Evolutionary conservation across 1,140 invertebrate species (phyloP).

Genomic region (Dendrolimus punctatus): DNA sequence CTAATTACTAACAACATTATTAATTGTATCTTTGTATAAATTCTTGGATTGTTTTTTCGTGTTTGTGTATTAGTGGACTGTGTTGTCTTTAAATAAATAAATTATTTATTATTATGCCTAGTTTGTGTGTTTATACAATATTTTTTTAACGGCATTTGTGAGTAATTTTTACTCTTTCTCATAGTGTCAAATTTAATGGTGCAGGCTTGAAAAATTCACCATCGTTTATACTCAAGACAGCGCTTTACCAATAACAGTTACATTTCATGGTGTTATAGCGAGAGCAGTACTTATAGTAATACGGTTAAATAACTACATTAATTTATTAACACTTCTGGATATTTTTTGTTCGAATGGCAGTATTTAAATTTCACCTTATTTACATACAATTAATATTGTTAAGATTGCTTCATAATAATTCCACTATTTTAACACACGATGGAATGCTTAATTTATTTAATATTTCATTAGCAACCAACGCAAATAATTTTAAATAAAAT

Average conservation of each 20-base stretch:
- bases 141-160: no score
- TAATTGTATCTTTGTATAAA: no score
- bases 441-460: constrained; percentile 47
- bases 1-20: no score
- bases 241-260: constrained; percentile 22
- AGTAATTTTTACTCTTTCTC: no score
- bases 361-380: constrained; percentile 44
- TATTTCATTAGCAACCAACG: constrained; percentile 24
- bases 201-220: no score
- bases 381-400: constrained; percentile 30
- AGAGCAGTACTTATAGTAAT: constrained; percentile 40
- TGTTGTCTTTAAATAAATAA: no score
- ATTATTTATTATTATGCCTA: no score
- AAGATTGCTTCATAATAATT: constrained; percentile 33
- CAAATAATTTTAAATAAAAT: constrained; percentile 21
- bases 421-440: constrained; percentile 35
- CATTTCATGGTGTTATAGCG: constrained; percentile 45
- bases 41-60: no score
- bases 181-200: no score
- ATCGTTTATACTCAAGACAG: no score
- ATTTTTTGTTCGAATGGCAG: constrained; percentile 40
- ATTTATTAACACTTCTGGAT: constrained; percentile 20
- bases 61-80: no score
- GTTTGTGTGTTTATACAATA: no score
- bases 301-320: constrained; percentile 20